Evolutionary conservation across 2,797 vertebrate genomes (phyloP).

Genomic region (Alfaro cultratus): DNA sequence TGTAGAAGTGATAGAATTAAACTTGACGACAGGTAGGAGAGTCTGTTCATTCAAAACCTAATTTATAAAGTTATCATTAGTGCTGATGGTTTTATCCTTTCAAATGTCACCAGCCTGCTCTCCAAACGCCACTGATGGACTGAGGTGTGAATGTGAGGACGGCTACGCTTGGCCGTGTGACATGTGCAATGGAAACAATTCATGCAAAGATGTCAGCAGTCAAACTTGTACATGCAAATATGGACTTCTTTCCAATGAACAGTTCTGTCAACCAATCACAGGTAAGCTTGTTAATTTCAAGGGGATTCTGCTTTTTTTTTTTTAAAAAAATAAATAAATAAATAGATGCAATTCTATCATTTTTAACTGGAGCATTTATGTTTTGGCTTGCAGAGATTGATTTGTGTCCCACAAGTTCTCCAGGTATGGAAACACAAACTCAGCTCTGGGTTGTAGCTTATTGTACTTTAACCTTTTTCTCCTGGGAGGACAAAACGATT

Average conservation of each 20-base stretch:
- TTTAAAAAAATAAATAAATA: too few species aligned
- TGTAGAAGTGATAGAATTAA: neutral
- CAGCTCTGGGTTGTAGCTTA: neutral
- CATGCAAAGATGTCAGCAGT: constrained; percentile 4
- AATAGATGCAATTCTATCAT: neutral
- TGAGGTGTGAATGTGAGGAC: neutral
- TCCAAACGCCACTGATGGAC: neutral
- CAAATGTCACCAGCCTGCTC: neutral
- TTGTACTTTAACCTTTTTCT: too few species aligned
- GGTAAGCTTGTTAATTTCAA: neutral
- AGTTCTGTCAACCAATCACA: neutral
- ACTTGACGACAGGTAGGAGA: neutral
- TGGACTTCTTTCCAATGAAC: neutral
- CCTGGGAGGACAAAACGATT: too few species aligned
- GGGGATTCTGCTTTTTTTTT: neutral
- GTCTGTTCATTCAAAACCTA: neutral
- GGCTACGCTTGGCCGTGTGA: neutral
- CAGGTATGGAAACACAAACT: neutral
- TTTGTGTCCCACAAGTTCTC: neutral
- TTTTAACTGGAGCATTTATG: neutral
- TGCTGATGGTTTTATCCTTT: neutral
- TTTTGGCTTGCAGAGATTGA: neutral
- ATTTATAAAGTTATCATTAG: neutral
- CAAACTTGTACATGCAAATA: neutral
- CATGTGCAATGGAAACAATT: neutral